Base-by-base conservation (phyloP, 2,797 vertebrate genomes). In the Tauraco hartlaubi region DNA sequence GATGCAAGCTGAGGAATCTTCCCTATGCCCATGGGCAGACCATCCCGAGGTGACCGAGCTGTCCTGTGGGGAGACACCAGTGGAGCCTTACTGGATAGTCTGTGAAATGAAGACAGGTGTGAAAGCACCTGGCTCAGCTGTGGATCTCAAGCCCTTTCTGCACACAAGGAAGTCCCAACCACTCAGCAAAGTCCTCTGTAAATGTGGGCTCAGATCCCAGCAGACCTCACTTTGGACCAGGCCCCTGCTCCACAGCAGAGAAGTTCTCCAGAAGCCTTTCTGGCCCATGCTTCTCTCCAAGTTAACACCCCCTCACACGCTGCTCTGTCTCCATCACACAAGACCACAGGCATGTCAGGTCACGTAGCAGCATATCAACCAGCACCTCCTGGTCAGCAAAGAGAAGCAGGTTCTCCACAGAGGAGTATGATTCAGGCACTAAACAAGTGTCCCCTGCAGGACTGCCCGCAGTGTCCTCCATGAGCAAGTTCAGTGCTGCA, bases 401-500 rank as follows among this genome's bases (percentile, higher is more conserved):
- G 39, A 44, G 41, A 59, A 18, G 22, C 39, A 62, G 43, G 59
- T 72, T 20, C 33, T 54, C 9, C 76, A 37, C 15, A 66, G 21
- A 83, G n/a, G 8, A 66, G 12, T 22, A 17, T 1, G 3, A 9
- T 11, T 73, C 39, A 51, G 39, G 35, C 69, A 72, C 4, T 20
- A 39, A n/a, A 49, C 20, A n/a, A 61, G 4, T 0, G 5, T n/a
- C 18, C 17, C 31, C 16, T 20, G 5, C n/a, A 66, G 22, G 19
- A 3, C 1, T 56, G 33, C 15, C 52, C 1, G 0, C n/a, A 51
- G 35, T 10, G 26, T 35, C 44, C 37, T 59, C 25, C 51, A 26
- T 22, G 6, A 9, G 8, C 13, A n/a, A 0, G 0, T 12, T 39
- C 48, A 58, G 48, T 26, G 52, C 44, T 74, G 81, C 29, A 68